These are phyloP conservation scores for Mola mola DNA, from an alignment of 2,113 vertebrate genomes.

Conservation along the genomic window DNA sequence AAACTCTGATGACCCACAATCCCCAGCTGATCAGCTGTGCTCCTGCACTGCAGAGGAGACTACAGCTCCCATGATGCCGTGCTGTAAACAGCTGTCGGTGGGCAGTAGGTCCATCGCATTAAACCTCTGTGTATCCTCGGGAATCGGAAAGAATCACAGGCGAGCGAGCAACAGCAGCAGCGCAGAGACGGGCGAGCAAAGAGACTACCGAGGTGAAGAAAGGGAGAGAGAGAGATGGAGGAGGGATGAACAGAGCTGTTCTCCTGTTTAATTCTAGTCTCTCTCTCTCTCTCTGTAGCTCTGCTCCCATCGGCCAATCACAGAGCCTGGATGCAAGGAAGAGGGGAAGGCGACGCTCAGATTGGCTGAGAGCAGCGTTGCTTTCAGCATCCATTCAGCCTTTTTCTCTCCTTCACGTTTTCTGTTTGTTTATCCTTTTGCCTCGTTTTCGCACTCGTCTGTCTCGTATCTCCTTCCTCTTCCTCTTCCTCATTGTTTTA, in stretches of 20 bases:
- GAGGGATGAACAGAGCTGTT: conserved; percentile 15
- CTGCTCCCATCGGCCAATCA: conserved; percentile 51
- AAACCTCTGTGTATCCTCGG: conserved; percentile 14
- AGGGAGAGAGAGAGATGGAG: conserved; percentile 16
- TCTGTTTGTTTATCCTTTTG: not conserved
- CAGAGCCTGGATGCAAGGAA: conserved; percentile 28
- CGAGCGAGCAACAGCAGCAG: not conserved
- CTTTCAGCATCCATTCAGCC: conserved; percentile 55
- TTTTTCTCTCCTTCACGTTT: conserved; percentile 18
- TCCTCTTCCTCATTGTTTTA: too few relatives aligned
- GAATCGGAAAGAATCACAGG: not conserved
- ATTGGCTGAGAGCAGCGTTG: conserved; percentile 49
- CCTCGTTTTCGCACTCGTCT: not conserved
- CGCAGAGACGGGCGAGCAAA: conserved; percentile 8
- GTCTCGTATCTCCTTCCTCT: conserved; percentile 1
- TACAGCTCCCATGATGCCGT: conserved; percentile 63
- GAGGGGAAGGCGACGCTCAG: conserved; percentile 23
- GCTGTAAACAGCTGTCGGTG: conserved; percentile 54
- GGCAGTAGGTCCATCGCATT: conserved; percentile 47
- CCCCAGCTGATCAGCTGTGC: conserved; percentile 50
- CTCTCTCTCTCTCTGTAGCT: conserved; percentile 17
- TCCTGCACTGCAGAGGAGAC: conserved; percentile 33
- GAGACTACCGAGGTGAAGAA: too few relatives aligned
- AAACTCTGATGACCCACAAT: conserved; percentile 56
- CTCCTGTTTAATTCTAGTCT: conserved; percentile 9